Evolutionary conservation across 2,888 invertebrate species (phyloP), one percentile per base, ranked within the genome.

Genomic region (Sesia apiformis): DNA sequence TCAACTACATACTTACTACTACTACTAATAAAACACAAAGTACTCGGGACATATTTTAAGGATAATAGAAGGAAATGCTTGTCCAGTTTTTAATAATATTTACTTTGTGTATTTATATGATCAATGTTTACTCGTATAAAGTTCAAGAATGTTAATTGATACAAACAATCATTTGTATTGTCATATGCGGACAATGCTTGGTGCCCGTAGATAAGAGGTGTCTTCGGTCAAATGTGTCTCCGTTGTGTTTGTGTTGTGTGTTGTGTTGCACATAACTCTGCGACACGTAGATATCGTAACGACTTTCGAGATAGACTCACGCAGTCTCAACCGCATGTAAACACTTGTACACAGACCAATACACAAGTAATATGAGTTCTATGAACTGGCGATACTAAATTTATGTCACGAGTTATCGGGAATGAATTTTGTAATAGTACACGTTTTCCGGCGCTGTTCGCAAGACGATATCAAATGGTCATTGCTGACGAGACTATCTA

Each of bases 321-420:
- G 69, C 68, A 64, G 63, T 64, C 66, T 72, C 65, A 62, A 71
- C 72, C 74, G 72, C 63, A 71, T 76, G 78, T 79, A 76, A 73
- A 77, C 74, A 77, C 67, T 72, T 70, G 65, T 62, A 69, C 64
- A 65, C 62, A 63, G 66, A 73, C 66, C 61, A 46, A 64, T 42
- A 49, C 51, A 54, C 57, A 63, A 72, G 72, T 71, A 77, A 72
- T 70, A 72, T 71, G 78, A 82, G 85, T 86, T 86, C 86, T 78
- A 79, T 83, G 86, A 86, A 86, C 85, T 81, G 64, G 58, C 64
- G 82, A 85, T 84, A 85, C 69, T 72, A 74, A 76, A 85, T 84
- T 81, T 80, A 79, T 86, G 87, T 84, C 87, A 83, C 69, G 67
- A 69, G 73, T 81, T 85, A 86, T 84, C 73, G 64, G 63, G 67